phyloP scores from a whole-genome alignment of 2,113 vertebrate genomes.

The Eira barbara region DNA sequence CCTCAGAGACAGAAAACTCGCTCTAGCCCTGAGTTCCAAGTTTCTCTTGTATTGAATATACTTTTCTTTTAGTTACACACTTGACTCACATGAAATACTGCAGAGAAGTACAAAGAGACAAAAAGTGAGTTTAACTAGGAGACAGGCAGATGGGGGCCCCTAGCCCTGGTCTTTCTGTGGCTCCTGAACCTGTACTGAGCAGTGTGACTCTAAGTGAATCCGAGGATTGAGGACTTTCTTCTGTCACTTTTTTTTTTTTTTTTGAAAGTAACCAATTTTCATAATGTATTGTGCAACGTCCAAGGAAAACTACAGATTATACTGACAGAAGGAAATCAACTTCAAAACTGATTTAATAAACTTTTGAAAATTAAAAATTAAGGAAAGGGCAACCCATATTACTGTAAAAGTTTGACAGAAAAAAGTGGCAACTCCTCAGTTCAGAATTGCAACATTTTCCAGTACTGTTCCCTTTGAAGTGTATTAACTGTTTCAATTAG shows the following conservation, averaged over 20 bases:
- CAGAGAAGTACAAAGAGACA: background rate
- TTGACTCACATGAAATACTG: background rate
- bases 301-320: constrained; percentile 37
- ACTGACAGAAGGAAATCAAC: background rate
- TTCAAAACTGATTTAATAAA: constrained; percentile 43
- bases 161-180: background rate
- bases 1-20: background rate
- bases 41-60: background rate
- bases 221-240: background rate
- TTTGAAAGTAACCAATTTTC: background rate
- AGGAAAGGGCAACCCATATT: constrained; percentile 1
- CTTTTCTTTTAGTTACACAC: background rate
- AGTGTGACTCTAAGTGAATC: background rate
- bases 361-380: constrained; percentile 26
- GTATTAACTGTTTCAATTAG: constrained; percentile 17
- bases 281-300: constrained; percentile 29
- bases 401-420: constrained; percentile 26
- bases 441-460: constrained; percentile 58
- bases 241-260: background rate
- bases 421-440: constrained; percentile 21
- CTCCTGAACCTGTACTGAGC: background rate
- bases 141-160: background rate
- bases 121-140: background rate
- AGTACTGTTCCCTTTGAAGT: constrained; percentile 48
- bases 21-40: background rate